These are phyloP conservation scores for Bellardia bayeri DNA, from an alignment of 2,888 invertebrate species.

Conservation along the genomic window DNA sequence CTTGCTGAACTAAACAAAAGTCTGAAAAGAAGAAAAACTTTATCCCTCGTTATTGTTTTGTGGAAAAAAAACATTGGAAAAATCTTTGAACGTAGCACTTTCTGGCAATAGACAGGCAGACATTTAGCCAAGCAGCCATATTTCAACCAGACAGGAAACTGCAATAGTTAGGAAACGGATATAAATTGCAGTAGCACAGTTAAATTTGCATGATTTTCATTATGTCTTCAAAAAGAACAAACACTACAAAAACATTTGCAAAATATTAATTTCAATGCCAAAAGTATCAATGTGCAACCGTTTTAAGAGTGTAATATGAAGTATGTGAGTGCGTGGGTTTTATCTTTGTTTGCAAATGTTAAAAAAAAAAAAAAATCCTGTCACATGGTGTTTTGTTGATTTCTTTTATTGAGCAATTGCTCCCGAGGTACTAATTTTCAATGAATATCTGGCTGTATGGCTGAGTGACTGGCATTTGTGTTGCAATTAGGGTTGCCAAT, in stretches of 20 bases:
- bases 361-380: too few species aligned
- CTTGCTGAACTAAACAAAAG: constrained; percentile 3
- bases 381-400: too few species aligned
- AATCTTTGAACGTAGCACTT: not conserved
- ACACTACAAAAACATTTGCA: not conserved
- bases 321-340: not conserved
- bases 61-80: not conserved
- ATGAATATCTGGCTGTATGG: too few species aligned
- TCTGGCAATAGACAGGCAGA: not conserved
- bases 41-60: not conserved
- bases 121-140: not conserved
- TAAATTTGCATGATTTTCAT: constrained; percentile 22
- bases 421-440: too few species aligned
- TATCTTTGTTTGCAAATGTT: too few species aligned
- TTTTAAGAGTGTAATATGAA: not conserved
- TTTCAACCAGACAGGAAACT: constrained; percentile 49
- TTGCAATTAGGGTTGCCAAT: too few species aligned
- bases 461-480: too few species aligned
- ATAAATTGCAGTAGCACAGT: constrained; percentile 26
- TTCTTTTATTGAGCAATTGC: too few species aligned
- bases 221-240: not conserved
- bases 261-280: constrained; percentile 12
- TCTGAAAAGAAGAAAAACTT: not conserved
- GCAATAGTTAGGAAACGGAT: constrained; percentile 16
- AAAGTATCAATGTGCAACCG: not conserved